Percentiles rank a stretch among this genome's conserved stretches.
Conservation (phyloP, 2,888 invertebrate species). For the Troides helena region DNA sequence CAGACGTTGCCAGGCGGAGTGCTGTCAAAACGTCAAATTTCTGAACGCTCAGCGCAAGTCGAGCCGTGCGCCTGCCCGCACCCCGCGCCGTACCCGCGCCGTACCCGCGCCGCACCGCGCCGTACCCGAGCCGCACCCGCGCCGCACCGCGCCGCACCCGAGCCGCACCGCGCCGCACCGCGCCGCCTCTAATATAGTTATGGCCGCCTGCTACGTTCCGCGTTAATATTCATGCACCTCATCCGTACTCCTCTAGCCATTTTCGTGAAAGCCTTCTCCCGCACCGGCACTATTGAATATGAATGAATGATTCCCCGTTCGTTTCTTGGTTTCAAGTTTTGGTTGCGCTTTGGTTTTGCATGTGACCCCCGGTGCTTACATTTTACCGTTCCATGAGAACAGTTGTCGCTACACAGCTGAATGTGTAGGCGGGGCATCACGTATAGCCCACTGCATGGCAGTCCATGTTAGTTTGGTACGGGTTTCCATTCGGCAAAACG, state of each 20-base stretch:
- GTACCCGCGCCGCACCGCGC: constrained; percentile 52
- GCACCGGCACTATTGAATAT: constrained; percentile 71
- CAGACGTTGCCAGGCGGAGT: constrained; percentile 73
- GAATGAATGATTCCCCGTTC: constrained; percentile 73
- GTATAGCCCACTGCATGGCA: too few species aligned
- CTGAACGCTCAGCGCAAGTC: constrained; percentile 78
- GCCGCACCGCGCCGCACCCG: too few species aligned
- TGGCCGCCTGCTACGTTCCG: constrained; percentile 64
- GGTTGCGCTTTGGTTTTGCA: constrained; percentile 44
- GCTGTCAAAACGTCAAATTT: constrained; percentile 82
- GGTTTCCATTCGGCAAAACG: too few species aligned
- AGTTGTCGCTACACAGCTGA: too few species aligned
- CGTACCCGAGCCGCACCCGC: constrained; percentile 31
- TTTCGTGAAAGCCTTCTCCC: constrained; percentile 70
- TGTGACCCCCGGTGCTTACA: constrained; percentile 19
- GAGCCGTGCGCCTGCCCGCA: constrained; percentile 60
- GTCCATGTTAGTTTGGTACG: too few species aligned
- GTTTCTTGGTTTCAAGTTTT: constrained; percentile 72
- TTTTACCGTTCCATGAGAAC: too few species aligned
- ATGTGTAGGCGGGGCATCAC: too few species aligned
- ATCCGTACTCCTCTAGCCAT: constrained; percentile 72
- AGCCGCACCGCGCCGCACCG: constrained; percentile 36
- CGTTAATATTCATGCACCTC: constrained; percentile 80
- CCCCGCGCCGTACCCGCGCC: constrained; percentile 52
- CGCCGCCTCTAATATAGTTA: constrained; percentile 75